These are phyloP conservation scores for Phalloptychus januarius DNA, from an alignment of 2,797 vertebrate genomes.

Conservation along the genomic window DNA sequence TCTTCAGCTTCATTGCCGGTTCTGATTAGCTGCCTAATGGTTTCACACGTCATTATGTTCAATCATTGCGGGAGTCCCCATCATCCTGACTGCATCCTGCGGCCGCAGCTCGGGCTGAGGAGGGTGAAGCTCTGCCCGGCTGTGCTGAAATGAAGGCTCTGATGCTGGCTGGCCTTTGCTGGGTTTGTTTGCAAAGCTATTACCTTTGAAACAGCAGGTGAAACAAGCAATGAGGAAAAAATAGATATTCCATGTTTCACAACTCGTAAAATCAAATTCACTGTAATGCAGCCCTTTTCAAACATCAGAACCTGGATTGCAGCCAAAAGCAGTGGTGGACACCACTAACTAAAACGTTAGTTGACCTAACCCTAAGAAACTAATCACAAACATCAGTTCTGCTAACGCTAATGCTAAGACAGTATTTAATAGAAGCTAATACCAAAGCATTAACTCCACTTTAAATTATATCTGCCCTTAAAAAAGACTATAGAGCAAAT, in stretches of 20 bases:
- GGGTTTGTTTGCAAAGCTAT: background rate
- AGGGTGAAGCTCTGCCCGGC: background rate
- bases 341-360: background rate
- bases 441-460: background rate
- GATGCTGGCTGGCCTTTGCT: background rate
- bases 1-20: conserved; percentile 58
- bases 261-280: background rate
- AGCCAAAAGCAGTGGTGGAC: background rate
- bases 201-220: conserved; percentile 6
- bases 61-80: conserved; percentile 55
- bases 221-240: background rate
- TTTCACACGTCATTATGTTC: conserved; percentile 75
- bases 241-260: background rate
- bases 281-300: conserved; percentile 14
- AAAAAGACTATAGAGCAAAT: background rate
- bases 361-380: background rate
- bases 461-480: background rate
- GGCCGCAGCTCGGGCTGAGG: conserved; percentile 16
- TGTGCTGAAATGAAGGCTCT: conserved; percentile 21
- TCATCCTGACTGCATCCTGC: conserved; percentile 44
- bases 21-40: conserved; percentile 71
- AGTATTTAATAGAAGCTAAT: background rate
- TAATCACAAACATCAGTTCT: background rate
- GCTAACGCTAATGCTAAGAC: background rate
- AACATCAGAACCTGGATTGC: background rate